Conservation (phyloP, 2,797 vertebrate genomes). For the Morelia viridis region DNA sequence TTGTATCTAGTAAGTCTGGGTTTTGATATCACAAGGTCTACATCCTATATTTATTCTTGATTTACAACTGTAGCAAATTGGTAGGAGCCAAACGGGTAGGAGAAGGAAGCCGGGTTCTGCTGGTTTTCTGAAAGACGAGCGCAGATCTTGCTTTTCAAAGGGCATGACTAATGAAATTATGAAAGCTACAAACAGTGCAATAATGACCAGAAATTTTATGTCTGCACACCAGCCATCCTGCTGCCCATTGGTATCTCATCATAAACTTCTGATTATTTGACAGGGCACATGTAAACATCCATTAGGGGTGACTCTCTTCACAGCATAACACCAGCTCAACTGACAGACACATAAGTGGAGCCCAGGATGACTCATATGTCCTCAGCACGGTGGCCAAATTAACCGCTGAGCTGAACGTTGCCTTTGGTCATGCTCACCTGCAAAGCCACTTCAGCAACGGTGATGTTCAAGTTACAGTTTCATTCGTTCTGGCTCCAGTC, state of each 20-base stretch:
- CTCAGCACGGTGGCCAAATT: neutral
- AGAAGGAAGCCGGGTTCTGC: fast-evolving
- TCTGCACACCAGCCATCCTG: neutral
- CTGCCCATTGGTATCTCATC: neutral
- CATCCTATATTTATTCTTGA: slow-evolving; percentile 4
- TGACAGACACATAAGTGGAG: slow-evolving; percentile 16
- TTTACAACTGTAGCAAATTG: neutral
- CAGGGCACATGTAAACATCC: slow-evolving; percentile 11
- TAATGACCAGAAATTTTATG: neutral
- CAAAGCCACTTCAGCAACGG: slow-evolving; percentile 17
- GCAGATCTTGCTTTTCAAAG: fast-evolving
- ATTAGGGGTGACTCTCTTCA: neutral
- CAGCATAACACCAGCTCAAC: neutral
- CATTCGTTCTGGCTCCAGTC: neutral
- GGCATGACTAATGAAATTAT: neutral
- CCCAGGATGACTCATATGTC: slow-evolving; percentile 33
- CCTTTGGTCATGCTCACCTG: slow-evolving; percentile 18
- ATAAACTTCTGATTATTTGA: neutral
- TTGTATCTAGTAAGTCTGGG: neutral
- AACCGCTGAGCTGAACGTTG: slow-evolving; percentile 18
- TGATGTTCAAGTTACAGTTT: neutral
- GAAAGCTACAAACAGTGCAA: neutral
- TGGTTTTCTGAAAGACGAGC: neutral
- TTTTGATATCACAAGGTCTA: neutral
- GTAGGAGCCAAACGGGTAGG: fast-evolving